Base-by-base conservation (phyloP, 2,888 invertebrate species). In the Gnatocerus cornutus region DNA sequence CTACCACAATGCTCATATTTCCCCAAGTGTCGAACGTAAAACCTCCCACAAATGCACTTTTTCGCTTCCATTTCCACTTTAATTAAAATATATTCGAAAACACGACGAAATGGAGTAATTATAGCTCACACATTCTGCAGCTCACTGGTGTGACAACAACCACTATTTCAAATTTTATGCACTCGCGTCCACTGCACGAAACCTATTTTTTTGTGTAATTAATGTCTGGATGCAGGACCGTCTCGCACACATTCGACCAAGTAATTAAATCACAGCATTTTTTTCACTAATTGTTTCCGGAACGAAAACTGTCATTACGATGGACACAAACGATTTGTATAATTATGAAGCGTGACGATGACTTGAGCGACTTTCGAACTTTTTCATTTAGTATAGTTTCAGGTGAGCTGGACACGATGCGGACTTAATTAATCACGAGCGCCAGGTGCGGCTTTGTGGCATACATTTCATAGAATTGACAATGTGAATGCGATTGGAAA, bases 111-210 rank as follows among this genome's bases (percentile, higher is more conserved):
- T 39, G 55, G 37, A 37, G 39, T 39, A 39, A 55, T 55, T 37
- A 55, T 14, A 13, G 55, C 33, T 33, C 37, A 14, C 55, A 52
- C 13, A 33, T 27, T 52, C 39, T 5, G 46, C 46, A 16, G 46
- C 45, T 9, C 16, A 16, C 41, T 16, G 56, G 56, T 27, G 56
- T 43, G 41, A 41, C 27, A 41, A 41, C 21, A 10, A 10, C 41
- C 56, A 52, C 52, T 52, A 43, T 56, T 56, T 56, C 56, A 56
- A 43, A 41, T 56, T 56, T 56, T 56, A 56, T 56, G 43, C 43
- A 37, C 27, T 41, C 41, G 27, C 8, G 56, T 43, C 56, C 52
- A 14, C 30, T 52, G 52, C 52, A 52, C 52, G 30, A 48, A 48
- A 48, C 12, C 52, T 10, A 12, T 7, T 14, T 55, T 55, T 55